Conservation (phyloP, 2,888 invertebrate species). For the Thereva nobilitata region DNA sequence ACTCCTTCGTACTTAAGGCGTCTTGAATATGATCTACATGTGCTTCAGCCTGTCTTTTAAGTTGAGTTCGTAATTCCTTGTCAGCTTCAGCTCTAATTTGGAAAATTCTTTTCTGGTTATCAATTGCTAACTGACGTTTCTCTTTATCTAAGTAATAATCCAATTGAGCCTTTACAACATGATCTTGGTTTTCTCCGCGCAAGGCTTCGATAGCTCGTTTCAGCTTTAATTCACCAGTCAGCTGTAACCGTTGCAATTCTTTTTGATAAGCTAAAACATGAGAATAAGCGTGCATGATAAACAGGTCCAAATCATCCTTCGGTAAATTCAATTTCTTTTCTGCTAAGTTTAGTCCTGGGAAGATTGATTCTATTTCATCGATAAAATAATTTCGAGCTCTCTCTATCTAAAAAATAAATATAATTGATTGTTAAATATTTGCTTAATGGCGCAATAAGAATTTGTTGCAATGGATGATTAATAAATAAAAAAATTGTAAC, state of each 20-base stretch:
- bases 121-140: slow-evolving; percentile 66
- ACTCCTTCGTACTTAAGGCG: slow-evolving; percentile 64
- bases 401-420: slow-evolving; percentile 51
- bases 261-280: slow-evolving; percentile 77
- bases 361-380: slow-evolving; percentile 70
- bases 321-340: slow-evolving; percentile 67
- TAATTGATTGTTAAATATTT: not conserved
- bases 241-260: slow-evolving; percentile 73
- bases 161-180: slow-evolving; percentile 62
- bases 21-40: slow-evolving; percentile 81
- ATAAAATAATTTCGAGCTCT: slow-evolving; percentile 65
- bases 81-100: slow-evolving; percentile 70
- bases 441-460: no score
- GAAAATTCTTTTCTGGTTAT: slow-evolving; percentile 71
- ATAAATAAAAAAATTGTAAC: no score
- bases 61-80: slow-evolving; percentile 72
- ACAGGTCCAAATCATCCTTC: slow-evolving; percentile 71
- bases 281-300: slow-evolving; percentile 77
- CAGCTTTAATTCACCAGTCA: slow-evolving; percentile 66
- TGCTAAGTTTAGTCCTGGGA: slow-evolving; percentile 71
- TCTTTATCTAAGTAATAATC: slow-evolving; percentile 73
- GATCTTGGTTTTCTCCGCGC: slow-evolving; percentile 62
- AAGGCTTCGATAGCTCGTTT: slow-evolving; percentile 67
- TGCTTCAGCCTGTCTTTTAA: slow-evolving; percentile 84
- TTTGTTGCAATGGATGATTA: no score